A percentile compares a stretch with the other conserved stretches of the same genome.
These are phyloP conservation scores for Drosophila arawakana DNA, from an alignment of 1,140 invertebrate genomes.

Conservation along the genomic window DNA sequence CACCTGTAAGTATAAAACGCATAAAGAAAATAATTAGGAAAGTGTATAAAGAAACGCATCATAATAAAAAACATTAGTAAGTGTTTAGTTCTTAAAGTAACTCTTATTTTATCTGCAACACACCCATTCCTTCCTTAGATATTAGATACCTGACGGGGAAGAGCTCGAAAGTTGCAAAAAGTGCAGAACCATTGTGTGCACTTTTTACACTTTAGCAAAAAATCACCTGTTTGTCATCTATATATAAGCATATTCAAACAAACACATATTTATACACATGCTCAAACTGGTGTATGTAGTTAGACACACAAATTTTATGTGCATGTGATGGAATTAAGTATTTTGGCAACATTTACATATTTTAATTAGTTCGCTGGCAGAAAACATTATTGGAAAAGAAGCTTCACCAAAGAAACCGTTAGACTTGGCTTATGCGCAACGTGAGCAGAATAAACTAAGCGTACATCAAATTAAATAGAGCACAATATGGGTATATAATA, in stretches of 20 bases:
- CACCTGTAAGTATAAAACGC: conserved; percentile 10
- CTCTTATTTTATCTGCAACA: conserved; percentile 1
- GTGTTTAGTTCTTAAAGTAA: conserved; percentile 54
- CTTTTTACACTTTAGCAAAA: conserved; percentile 48
- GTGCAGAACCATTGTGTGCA: conserved; percentile 70
- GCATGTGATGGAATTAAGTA: conserved; percentile 63
- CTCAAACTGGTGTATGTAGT: not conserved
- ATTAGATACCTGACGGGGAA: conserved; percentile 7
- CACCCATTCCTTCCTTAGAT: not conserved
- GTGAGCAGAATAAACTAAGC: not conserved
- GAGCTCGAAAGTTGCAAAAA: conserved; percentile 68
- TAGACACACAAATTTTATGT: conserved; percentile 12
- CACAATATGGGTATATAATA: not conserved
- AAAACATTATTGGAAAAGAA: conserved; percentile 44
- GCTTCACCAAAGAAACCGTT: conserved; percentile 20
- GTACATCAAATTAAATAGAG: not conserved
- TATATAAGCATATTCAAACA: conserved; percentile 10
- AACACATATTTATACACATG: conserved; percentile 11
- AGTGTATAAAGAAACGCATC: conserved; percentile 14
- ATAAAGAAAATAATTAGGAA: conserved; percentile 29
- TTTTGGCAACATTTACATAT: conserved; percentile 80
- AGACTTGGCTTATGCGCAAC: conserved; percentile 62
- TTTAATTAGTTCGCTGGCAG: conserved; percentile 72
- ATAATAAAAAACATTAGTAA: conserved; percentile 4
- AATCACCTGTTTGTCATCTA: conserved; percentile 6